These are phyloP conservation scores for Lissonota sp. DNA, from an alignment of 2,888 invertebrate genomes.

Conservation along the genomic window DNA sequence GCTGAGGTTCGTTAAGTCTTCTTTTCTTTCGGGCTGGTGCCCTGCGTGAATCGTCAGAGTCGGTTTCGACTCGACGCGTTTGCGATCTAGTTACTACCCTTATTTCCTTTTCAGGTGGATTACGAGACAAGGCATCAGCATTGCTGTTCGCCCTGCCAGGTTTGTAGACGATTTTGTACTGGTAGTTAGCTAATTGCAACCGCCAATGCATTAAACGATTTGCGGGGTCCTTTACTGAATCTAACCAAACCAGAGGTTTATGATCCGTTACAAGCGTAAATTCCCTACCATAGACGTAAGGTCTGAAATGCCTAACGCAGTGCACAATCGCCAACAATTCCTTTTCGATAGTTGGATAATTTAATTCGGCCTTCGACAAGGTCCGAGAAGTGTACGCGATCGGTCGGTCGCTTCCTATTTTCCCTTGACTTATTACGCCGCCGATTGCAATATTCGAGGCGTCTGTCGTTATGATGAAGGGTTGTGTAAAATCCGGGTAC, in stretches of 20 bases:
- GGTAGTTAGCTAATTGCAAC: conserved; percentile 72
- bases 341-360: conserved; percentile 50
- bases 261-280: conserved; percentile 71
- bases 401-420: conserved; percentile 57
- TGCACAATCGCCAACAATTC: conserved; percentile 65
- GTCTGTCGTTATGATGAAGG: conserved; percentile 70
- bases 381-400: conserved; percentile 56
- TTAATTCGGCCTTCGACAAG: conserved; percentile 60
- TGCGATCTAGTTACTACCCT: too few relatives aligned
- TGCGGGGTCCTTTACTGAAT: conserved; percentile 71
- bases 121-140: conserved; percentile 73
- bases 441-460: conserved; percentile 67
- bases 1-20: too few relatives aligned
- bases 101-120: conserved; percentile 35
- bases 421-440: conserved; percentile 69
- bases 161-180: conserved; percentile 75
- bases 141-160: conserved; percentile 72
- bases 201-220: conserved; percentile 72
- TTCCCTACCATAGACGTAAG: conserved; percentile 68
- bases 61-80: too few relatives aligned
- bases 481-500: conserved; percentile 67
- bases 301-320: conserved; percentile 66
- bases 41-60: too few relatives aligned
- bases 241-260: conserved; percentile 66
- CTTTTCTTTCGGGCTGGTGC: too few relatives aligned